Percentiles rank a stretch among this genome's conserved stretches.
Evolutionary conservation across 2,797 vertebrate species (phyloP).

Genomic region (Sparidentex hasta): DNA sequence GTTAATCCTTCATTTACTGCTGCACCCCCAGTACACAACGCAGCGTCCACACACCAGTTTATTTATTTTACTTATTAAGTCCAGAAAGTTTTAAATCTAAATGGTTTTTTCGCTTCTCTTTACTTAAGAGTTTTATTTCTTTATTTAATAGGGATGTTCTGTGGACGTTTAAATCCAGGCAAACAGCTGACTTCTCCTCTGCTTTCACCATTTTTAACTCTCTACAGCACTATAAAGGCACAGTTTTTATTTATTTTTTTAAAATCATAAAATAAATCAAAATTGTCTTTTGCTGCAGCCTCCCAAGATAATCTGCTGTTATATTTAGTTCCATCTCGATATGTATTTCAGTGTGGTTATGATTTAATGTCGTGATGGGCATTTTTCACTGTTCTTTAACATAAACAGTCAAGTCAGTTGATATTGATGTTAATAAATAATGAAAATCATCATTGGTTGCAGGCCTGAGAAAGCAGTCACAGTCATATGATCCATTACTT

Average conservation of each 20-base stretch:
- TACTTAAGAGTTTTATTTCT: not conserved
- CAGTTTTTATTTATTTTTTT: too few species aligned
- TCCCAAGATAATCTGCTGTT: not conserved
- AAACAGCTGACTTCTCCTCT: not conserved
- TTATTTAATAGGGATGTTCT: not conserved
- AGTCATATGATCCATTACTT: too few species aligned
- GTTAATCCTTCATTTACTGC: slow-evolving; percentile 75
- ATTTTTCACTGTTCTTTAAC: not conserved
- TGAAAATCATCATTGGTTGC: not conserved
- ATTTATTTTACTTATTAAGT: slow-evolving; percentile 45
- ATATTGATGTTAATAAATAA: not conserved
- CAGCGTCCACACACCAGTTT: not conserved
- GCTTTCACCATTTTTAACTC: not conserved
- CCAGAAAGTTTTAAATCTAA: slow-evolving; percentile 36
- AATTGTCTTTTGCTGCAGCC: not conserved
- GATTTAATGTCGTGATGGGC: not conserved
- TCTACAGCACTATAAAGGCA: not conserved
- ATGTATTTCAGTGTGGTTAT: not conserved
- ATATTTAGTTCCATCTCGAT: not conserved
- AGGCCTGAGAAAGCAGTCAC: too few species aligned
- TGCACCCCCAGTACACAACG: slow-evolving; percentile 29
- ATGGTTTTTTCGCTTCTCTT: slow-evolving; percentile 20
- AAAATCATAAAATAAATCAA: too few species aligned
- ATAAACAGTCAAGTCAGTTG: not conserved
- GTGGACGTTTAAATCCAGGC: slow-evolving; percentile 1